A percentile compares a stretch with the other conserved stretches of the same genome.
phyloP scores from a whole-genome alignment of 2,888 invertebrate genomes.

The Drosophila macrothrix region DNA sequence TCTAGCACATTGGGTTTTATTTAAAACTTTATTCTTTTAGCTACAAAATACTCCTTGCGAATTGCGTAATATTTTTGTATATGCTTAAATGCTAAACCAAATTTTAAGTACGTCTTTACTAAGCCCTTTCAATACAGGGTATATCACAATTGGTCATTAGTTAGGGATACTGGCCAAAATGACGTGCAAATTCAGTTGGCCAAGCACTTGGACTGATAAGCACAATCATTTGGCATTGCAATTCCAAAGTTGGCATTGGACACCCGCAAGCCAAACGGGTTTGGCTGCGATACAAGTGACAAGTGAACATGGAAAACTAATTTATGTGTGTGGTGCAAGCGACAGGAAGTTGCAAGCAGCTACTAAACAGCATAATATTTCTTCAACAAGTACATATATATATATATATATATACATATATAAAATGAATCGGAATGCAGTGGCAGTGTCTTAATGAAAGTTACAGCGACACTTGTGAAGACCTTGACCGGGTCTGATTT shows the following conservation, averaged over 20 bases:
- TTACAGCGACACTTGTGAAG: conserved; percentile 55
- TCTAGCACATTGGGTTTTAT: neutral
- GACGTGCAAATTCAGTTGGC: conserved; percentile 55
- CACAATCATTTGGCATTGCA: conserved; percentile 46
- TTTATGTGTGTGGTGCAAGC: conserved; percentile 80
- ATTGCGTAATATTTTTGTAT: neutral
- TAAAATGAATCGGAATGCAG: conserved; percentile 12
- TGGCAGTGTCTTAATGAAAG: conserved; percentile 47
- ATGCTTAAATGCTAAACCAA: rapidly evolving
- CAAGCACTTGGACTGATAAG: conserved; percentile 55
- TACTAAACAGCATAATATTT: conserved; percentile 14
- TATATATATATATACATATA: neutral
- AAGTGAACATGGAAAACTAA: conserved; percentile 84
- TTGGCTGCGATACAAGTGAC: conserved; percentile 79
- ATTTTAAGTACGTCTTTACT: neutral
- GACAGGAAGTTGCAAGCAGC: conserved; percentile 49
- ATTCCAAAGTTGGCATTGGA: conserved; percentile 47
- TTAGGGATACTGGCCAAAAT: conserved; percentile 55
- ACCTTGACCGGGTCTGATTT: conserved; percentile 71
- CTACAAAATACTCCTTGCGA: neutral
- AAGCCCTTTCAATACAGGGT: neutral
- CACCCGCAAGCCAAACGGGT: conserved; percentile 67
- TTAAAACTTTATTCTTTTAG: neutral
- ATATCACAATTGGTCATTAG: conserved; percentile 50
- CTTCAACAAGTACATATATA: neutral